phyloP scores from a whole-genome alignment of 2,888 invertebrate genomes.

The Sarcophaga rosellei region DNA sequence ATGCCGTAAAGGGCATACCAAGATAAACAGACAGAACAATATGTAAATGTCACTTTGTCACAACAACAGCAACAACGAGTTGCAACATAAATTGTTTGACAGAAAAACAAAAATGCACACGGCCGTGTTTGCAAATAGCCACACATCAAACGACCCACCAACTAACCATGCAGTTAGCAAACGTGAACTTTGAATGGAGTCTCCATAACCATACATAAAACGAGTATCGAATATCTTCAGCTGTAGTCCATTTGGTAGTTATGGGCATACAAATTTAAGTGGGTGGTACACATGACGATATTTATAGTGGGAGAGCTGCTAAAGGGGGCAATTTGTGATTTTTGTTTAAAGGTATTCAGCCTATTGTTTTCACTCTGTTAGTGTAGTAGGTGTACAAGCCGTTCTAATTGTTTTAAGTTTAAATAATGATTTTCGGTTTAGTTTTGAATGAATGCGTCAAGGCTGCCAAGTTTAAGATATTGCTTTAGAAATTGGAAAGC shows the following conservation, averaged over 20 bases:
- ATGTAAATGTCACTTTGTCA: conserved; percentile 39
- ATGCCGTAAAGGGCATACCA: not conserved
- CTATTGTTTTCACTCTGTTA: not conserved
- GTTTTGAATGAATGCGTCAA: not conserved
- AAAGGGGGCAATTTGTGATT: conserved; percentile 1
- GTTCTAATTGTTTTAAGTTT: conserved; percentile 30
- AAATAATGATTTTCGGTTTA: conserved; percentile 27
- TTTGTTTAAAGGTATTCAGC: no score
- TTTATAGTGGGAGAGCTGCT: not conserved
- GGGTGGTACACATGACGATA: no score
- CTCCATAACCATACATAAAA: no score
- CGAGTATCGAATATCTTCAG: no score
- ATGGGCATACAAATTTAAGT: no score
- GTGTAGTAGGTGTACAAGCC: not conserved
- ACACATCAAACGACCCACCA: no score
- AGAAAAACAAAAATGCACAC: not conserved
- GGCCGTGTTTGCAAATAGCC: no score
- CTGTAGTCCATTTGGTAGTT: no score
- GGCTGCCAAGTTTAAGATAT: not conserved
- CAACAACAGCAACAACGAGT: no score
- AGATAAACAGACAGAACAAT: not conserved
- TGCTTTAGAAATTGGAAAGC: not conserved
- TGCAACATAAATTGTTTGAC: conserved; percentile 23
- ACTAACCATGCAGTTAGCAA: no score
- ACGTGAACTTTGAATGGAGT: no score